Evolutionary conservation across 2,113 vertebrate species (phyloP).

Genomic region (Saccopteryx bilineata): DNA sequence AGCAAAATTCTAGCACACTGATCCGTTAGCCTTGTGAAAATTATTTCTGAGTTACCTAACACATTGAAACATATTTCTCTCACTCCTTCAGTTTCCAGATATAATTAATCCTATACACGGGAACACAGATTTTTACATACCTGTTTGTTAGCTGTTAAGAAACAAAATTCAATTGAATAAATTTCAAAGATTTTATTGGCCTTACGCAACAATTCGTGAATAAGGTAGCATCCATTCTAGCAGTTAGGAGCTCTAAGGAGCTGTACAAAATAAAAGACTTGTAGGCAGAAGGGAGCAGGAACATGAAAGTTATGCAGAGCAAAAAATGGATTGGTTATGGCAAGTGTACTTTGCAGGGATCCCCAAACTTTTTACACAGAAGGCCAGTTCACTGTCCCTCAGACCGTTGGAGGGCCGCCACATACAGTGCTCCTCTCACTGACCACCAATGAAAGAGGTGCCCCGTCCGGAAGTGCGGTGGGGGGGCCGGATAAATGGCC

Average conservation of each 20-base stretch:
- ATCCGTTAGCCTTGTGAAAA: neutral
- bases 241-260: neutral
- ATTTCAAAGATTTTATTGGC: neutral
- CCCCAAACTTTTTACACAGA: too few species aligned
- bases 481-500: too few species aligned
- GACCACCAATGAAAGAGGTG: too few species aligned
- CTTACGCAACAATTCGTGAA: neutral
- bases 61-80: neutral
- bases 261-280: neutral
- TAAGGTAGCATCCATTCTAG: neutral
- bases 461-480: too few species aligned
- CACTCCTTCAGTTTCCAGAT: neutral
- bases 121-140: neutral
- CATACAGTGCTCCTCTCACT: too few species aligned
- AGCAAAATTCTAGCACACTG: neutral
- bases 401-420: too few species aligned
- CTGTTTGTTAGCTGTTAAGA: neutral
- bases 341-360: neutral
- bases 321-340: neutral
- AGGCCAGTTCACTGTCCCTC: too few species aligned
- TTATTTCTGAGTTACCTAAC: neutral
- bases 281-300: neutral
- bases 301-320: too few species aligned
- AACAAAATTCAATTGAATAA: neutral
- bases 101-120: neutral